Conservation (phyloP, 37 sponge, comb jelly and placozoan genomes). For the Cladorhizidae sp. region DNA sequence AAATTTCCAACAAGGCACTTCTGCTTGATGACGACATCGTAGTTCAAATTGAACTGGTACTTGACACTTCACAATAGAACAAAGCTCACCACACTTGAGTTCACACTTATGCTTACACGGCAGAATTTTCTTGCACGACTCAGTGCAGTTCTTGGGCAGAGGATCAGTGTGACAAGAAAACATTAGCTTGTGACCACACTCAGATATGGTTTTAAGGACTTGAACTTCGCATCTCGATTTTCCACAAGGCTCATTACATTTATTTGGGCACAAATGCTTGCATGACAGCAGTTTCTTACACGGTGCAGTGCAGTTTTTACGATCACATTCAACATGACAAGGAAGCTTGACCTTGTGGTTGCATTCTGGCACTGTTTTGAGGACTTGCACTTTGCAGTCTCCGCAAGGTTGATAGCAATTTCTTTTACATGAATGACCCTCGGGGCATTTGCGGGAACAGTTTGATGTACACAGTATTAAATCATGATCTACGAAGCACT, state of each 20-base stretch:
- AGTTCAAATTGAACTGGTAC: not conserved
- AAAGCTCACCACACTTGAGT: constrained; percentile 34
- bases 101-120: constrained; percentile 67
- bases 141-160: not conserved
- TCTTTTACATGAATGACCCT: constrained; percentile 19
- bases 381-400: not conserved
- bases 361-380: constrained; percentile 22
- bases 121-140: constrained; percentile 29
- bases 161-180: constrained; percentile 8
- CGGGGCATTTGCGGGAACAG: not conserved
- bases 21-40: not conserved
- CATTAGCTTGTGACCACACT: constrained; percentile 52
- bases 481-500: constrained; percentile 23
- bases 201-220: not conserved
- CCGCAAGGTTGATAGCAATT: constrained; percentile 8
- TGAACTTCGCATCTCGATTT: not conserved
- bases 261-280: constrained; percentile 57
- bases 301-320: not conserved
- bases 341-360: constrained; percentile 41
- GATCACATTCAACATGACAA: not conserved
- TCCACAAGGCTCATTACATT: constrained; percentile 9
- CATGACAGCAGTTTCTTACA: constrained; percentile 49
- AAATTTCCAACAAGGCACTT: no score
- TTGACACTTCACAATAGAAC: not conserved
- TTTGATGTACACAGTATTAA: not conserved